phyloP scores from a whole-genome alignment of 2,113 vertebrate species.

The Neodon shergylaensis region DNA sequence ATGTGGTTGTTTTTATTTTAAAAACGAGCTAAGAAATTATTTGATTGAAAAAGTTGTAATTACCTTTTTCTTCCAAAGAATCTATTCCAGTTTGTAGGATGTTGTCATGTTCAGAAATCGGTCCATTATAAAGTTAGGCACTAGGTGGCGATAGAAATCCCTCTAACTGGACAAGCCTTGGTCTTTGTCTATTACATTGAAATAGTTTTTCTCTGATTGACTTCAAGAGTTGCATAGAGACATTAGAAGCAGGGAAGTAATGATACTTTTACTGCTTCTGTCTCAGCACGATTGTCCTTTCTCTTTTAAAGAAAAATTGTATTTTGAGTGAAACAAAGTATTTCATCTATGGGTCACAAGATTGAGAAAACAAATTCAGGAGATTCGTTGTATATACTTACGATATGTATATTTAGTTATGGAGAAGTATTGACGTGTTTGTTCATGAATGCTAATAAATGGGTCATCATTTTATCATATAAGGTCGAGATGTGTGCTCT shows the following conservation, averaged over 20 bases:
- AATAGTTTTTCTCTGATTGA: slow-evolving; percentile 16
- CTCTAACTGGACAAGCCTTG: slow-evolving; percentile 43
- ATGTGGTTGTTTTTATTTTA: not conserved
- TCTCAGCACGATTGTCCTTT: not conserved
- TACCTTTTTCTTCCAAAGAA: not conserved
- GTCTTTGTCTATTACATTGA: not conserved
- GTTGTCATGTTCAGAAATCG: not conserved
- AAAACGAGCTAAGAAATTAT: not conserved
- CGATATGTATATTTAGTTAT: not conserved
- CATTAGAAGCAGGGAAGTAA: slow-evolving; percentile 16
- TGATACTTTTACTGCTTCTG: not conserved
- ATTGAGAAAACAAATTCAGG: slow-evolving; percentile 40
- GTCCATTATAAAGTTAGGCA: slow-evolving; percentile 69
- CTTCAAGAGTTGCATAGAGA: slow-evolving; percentile 45
- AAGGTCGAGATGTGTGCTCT: not conserved
- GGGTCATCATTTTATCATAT: not conserved
- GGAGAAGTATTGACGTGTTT: not conserved
- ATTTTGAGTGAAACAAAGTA: slow-evolving; percentile 10
- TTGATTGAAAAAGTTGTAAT: slow-evolving; percentile 14
- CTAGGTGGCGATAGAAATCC: slow-evolving; percentile 87
- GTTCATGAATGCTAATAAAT: not conserved
- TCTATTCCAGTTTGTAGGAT: not conserved
- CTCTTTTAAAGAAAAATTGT: not conserved
- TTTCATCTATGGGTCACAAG: not conserved
- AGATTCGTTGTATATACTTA: not conserved